A percentile compares a stretch with the other conserved stretches of the same genome.
phyloP scores from a whole-genome alignment of 2,113 vertebrate genomes.

The Megaceryle torquata region DNA sequence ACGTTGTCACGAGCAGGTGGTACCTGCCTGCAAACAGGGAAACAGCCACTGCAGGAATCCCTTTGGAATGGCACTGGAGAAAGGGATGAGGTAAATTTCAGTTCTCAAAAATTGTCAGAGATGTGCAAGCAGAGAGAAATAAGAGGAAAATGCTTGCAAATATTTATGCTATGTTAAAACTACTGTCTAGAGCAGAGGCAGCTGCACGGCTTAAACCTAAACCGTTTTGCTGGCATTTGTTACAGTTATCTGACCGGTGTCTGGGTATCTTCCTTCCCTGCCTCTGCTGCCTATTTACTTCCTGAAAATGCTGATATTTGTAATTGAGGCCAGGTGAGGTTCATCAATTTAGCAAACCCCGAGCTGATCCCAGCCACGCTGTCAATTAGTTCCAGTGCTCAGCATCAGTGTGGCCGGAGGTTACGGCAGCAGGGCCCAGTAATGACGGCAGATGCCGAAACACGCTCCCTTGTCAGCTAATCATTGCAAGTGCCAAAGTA shows the following conservation, averaged over 20 bases:
- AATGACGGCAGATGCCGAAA: background rate
- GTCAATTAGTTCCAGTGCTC: conserved; percentile 40
- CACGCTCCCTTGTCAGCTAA: background rate
- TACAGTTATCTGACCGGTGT: background rate
- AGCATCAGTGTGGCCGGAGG: background rate
- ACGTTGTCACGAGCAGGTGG: fast-evolving
- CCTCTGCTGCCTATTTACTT: background rate
- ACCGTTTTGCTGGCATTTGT: background rate
- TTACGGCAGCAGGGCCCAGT: background rate
- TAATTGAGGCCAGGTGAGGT: conserved; percentile 56
- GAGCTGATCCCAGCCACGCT: conserved; percentile 22
- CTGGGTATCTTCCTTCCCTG: background rate
- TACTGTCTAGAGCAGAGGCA: background rate
- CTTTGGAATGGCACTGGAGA: background rate
- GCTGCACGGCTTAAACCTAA: background rate
- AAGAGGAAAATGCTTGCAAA: background rate
- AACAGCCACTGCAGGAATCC: background rate
- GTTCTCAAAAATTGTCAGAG: background rate
- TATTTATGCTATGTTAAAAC: background rate
- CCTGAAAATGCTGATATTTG: background rate
- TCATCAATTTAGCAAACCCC: background rate
- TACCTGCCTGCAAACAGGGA: background rate
- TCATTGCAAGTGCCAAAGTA: conserved; percentile 27
- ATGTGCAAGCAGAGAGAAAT: background rate
- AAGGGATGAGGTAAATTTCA: background rate